Percentiles rank a stretch among this genome's conserved stretches.
Evolutionary conservation across 2,797 vertebrate genomes (phyloP).

Genomic region (Parotocinclus haroldoi): DNA sequence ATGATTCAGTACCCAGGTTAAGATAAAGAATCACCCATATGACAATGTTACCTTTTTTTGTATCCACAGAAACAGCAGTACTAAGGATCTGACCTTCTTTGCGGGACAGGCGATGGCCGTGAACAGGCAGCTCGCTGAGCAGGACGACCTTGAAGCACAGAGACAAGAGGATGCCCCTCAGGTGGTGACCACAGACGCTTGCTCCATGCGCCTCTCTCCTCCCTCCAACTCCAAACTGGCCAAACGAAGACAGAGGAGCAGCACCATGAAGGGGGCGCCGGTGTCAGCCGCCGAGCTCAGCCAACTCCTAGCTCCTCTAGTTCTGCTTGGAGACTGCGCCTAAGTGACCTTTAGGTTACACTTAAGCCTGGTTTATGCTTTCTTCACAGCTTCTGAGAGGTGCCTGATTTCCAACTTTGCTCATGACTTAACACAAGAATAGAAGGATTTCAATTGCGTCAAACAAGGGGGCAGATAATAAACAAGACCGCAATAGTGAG

Average conservation of each 20-base stretch:
- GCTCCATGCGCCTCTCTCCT: constrained; percentile 87
- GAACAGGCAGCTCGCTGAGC: constrained; percentile 89
- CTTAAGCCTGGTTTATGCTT: no score
- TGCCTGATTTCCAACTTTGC: no score
- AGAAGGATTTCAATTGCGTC: no score
- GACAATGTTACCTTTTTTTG: no score
- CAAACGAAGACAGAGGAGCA: constrained; percentile 81
- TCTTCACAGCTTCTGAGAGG: no score
- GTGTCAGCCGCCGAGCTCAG: constrained; percentile 76
- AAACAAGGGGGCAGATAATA: no score
- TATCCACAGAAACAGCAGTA: constrained; percentile 84
- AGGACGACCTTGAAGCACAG: constrained; percentile 78
- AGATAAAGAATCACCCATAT: no score
- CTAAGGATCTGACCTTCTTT: constrained; percentile 94
- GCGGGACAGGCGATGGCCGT: constrained; percentile 92
- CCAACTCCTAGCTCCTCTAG: constrained; percentile 82
- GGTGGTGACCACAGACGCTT: constrained; percentile 81
- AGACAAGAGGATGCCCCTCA: constrained; percentile 77
- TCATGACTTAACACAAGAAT: no score
- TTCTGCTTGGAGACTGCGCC: constrained; percentile 87
- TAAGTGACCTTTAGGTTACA: constrained; percentile 53
- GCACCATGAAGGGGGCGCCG: constrained; percentile 76
- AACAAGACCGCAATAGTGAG: no score
- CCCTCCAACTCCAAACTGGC: constrained; percentile 91
- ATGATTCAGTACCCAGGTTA: no score